Conservation (phyloP, 2,888 invertebrate species). For the Callyntrura sp. region DNA sequence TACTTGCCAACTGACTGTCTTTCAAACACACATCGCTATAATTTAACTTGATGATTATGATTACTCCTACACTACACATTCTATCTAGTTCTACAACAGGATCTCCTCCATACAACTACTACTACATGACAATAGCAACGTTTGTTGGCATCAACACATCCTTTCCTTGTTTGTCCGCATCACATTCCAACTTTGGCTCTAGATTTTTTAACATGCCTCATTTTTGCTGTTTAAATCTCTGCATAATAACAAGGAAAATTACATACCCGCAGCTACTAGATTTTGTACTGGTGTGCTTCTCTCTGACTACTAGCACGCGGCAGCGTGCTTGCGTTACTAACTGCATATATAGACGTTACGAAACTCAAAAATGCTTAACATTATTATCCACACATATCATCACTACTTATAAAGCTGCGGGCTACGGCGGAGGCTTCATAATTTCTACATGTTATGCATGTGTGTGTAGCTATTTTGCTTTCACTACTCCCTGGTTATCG, state of each 20-base stretch:
- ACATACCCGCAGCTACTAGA: neutral
- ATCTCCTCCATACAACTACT: neutral
- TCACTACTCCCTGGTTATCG: neutral
- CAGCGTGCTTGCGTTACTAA: neutral
- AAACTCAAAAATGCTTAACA: constrained; percentile 1
- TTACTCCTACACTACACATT: neutral
- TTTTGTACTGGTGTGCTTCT: neutral
- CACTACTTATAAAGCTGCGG: neutral
- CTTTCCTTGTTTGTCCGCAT: constrained; percentile 4
- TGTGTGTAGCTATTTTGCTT: neutral
- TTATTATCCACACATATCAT: constrained; percentile 23
- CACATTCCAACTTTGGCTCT: neutral
- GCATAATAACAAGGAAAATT: constrained; percentile 30
- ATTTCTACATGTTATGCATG: neutral
- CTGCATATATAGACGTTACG: neutral
- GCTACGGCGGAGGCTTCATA: constrained; percentile 11
- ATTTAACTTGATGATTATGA: neutral
- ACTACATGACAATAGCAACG: neutral
- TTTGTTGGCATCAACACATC: constrained; percentile 18
- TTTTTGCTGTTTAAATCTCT: constrained; percentile 11
- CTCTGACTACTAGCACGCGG: neutral
- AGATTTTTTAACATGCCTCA: neutral
- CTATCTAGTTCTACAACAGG: neutral
- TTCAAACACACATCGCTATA: neutral
- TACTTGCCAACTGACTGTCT: constrained; percentile 10